Conservation (phyloP, 2,113 vertebrate genomes). For the Corythoichthys haematopterus region DNA sequence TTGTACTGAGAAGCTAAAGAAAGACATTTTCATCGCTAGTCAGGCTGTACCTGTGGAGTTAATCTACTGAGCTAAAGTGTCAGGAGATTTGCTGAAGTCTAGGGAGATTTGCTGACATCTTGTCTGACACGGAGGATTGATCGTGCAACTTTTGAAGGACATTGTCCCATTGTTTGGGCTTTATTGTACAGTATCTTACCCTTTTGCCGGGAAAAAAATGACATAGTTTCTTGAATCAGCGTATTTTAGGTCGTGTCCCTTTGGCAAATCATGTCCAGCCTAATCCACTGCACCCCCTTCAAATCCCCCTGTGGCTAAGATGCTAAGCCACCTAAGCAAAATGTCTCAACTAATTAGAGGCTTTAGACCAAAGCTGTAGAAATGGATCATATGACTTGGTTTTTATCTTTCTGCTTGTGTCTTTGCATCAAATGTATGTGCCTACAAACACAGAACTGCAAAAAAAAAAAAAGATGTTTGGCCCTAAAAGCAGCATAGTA, state of each 20-base stretch:
- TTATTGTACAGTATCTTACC: conserved; percentile 8
- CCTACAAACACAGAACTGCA: background rate
- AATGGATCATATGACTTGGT: conserved; percentile 28
- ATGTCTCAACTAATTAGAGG: conserved; percentile 63
- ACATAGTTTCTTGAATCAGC: conserved; percentile 51
- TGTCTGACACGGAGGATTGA: background rate
- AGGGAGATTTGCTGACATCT: background rate
- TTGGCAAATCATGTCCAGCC: conserved; percentile 48
- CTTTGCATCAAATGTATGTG: background rate
- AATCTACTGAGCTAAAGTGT: background rate
- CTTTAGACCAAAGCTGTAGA: conserved; percentile 41
- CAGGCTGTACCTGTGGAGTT: background rate
- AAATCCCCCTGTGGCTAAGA: conserved; percentile 51
- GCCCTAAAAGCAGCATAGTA: background rate
- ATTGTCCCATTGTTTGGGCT: background rate
- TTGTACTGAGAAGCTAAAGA: background rate
- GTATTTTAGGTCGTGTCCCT: conserved; percentile 41
- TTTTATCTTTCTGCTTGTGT: conserved; percentile 5
- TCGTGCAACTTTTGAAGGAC: background rate
- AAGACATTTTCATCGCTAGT: background rate
- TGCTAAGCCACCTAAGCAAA: conserved; percentile 62
- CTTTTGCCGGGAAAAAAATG: conserved; percentile 17
- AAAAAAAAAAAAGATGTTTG: background rate
- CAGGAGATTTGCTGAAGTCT: background rate
- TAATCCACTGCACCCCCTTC: conserved; percentile 51